Evolutionary conservation across 2,797 vertebrate genomes (phyloP), one percentile per base, ranked within the genome.

Genomic region (Basileuterus tristriatus): DNA sequence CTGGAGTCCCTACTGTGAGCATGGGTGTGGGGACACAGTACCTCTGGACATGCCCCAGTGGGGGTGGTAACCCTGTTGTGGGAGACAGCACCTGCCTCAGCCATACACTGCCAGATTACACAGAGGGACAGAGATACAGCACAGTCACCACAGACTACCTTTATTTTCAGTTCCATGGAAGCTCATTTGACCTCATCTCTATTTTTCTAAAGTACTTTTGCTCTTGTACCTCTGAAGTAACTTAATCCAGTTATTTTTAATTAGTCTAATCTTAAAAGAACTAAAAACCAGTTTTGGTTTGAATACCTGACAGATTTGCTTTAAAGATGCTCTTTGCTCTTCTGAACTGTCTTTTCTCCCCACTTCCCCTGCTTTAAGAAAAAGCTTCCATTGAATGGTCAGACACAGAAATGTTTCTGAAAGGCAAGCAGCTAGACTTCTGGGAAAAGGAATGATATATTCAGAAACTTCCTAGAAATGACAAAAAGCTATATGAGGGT

Each of bases 391-490:
- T 43, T 90, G 58, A 80, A 44, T 78, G 30, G 19, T 60, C 49
- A 86, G 69, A 83, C 50, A 70, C 18, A 81, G 49, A 88, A 83
- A 88, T 69, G 67, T 55, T 91, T 95, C 76, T 69, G 74, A 93
- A 90, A 84, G 39, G 16, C 46, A 91, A 41, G 39, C 12, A 88
- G 32, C 15, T 72, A 72, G 52, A 72, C 58, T 90, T 90, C 67
- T 79, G 44, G 50, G 59, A 91, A 95, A 78, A 5, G 32, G 59
- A 79, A 83, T 4, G 3, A 75, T 62, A 81, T 52, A 67, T 80
- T 82, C 78, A 85, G 68, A 77, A 88, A 79, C 32, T 76, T 87
- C 64, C 60, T 68, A 69, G 36, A 78, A 58, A 65, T 47, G 18
- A 84, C 55, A 76, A 87, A 95, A 87, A 78, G 8, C 44, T 60